Evolutionary conservation across 1,140 invertebrate species (phyloP), one percentile per base, ranked within the genome.

Genomic region (Drosophila nigrodunni): DNA sequence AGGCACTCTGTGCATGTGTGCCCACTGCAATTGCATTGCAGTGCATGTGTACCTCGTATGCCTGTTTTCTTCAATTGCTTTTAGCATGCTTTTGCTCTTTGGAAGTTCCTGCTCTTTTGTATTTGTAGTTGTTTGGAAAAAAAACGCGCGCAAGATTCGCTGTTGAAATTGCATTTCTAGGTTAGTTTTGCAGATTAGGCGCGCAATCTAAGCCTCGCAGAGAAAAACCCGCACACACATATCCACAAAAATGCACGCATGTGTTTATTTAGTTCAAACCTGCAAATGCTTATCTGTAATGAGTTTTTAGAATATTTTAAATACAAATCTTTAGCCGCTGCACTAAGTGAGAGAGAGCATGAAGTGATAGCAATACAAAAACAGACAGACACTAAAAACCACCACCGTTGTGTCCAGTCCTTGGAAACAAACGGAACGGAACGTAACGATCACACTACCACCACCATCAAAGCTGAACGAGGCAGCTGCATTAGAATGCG

Each of bases 401-500:
- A 74, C 71, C 43, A 55, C 44, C 25, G 39, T 49, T 11, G 11
- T 34, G 13, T 39, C 34, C 35, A 13, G 13, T 46, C 55, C 46
- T 34, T 35, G 18, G 35, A 34, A 57, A 41, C 34, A 30, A 30
- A 50, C 18, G 21, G 47, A 55, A 50, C 18, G 47, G 47, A 55
- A 46, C 39, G 9, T 37, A 37, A 61, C 39, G 41, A 89, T 74
- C 64, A 92, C 82, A 92, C 80, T 78, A 91, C 91, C 76, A 86
- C 78, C 72, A 80, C 90, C 39, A 30, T 30, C 75, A 71, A 74
- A 52, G 71, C 60, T 47, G 52, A 58, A 46, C 52, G n/a, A 60
- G 39, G 76, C 86, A 90, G 81, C 86, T 90, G 87, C 86, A 80
- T 82, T 81, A 74, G 67, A 91, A 91, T 90, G 67, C 49, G 47